Evolutionary conservation across 37 sponge, comb jelly and placozoan genomes (phyloP).

Genomic region (Halichondria panicea): DNA sequence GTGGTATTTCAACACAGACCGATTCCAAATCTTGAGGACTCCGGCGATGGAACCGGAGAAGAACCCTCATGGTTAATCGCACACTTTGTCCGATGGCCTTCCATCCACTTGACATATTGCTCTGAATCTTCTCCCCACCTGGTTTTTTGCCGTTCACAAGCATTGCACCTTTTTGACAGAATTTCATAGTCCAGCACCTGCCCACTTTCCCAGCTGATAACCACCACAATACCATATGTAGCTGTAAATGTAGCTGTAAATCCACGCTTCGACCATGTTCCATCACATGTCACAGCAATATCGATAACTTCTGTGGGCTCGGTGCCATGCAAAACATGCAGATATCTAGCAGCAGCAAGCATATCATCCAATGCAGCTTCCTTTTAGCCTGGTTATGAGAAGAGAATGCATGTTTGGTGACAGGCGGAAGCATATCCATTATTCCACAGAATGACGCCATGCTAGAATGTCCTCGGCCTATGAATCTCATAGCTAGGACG

Average conservation of each 20-base stretch:
- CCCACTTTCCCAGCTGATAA: constrained; percentile 15
- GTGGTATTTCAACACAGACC: neutral
- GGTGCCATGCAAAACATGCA: constrained; percentile 4
- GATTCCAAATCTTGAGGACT: neutral
- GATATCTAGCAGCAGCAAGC: constrained; percentile 12
- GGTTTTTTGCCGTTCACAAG: neutral
- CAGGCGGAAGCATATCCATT: constrained; percentile 36
- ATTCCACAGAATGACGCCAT: constrained; percentile 27
- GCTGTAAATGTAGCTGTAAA: constrained; percentile 22
- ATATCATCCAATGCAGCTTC: neutral
- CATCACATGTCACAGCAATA: constrained; percentile 33
- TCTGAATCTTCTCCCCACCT: neutral
- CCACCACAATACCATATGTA: constrained; percentile 18
- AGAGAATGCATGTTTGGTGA: neutral
- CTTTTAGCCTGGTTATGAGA: constrained; percentile 2
- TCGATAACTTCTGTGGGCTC: neutral
- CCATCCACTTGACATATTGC: constrained; percentile 15
- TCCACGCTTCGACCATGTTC: constrained; percentile 37
- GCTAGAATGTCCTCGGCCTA: constrained; percentile 22
- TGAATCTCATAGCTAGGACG: neutral
- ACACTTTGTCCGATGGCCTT: constrained; percentile 2
- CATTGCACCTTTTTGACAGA: neutral
- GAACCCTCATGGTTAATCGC: neutral
- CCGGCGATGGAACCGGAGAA: neutral
- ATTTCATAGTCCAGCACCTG: constrained; percentile 27